These are phyloP conservation scores for Apodemia mormo DNA, from an alignment of 2,888 invertebrate genomes.

Conservation along the genomic window DNA sequence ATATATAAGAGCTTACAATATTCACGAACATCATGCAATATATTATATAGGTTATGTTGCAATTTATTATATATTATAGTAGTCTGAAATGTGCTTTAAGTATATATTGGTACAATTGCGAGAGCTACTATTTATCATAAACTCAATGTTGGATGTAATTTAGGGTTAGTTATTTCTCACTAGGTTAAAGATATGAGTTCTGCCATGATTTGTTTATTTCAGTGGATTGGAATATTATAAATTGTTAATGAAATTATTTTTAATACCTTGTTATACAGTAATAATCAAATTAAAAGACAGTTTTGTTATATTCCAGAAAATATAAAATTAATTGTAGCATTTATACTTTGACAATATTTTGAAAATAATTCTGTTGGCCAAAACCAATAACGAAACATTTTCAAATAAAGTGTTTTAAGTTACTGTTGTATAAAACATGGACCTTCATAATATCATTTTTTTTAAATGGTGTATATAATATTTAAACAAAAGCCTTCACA, in stretches of 20 bases:
- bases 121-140: neutral
- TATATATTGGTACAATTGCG: neutral
- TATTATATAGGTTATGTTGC: too few relatives aligned
- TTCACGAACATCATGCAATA: too few relatives aligned
- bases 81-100: neutral
- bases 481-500: too few relatives aligned
- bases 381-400: neutral
- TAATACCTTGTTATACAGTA: constrained; percentile 1
- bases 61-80: neutral
- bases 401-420: neutral
- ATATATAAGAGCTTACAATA: too few relatives aligned
- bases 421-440: neutral
- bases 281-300: constrained; percentile 4
- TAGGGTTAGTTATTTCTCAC: constrained; percentile 50
- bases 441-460: neutral
- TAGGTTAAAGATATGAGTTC: constrained; percentile 39
- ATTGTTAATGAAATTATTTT: neutral
- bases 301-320: neutral
- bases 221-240: constrained; percentile 6
- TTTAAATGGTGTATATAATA: too few relatives aligned
- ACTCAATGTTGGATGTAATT: constrained; percentile 42
- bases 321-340: neutral
- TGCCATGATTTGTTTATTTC: constrained; percentile 20
- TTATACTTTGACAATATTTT: neutral
- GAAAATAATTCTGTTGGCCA: neutral